These are phyloP conservation scores for Sinohyriopsis cumingii DNA, from an alignment of 2,888 invertebrate genomes.

Conservation along the genomic window DNA sequence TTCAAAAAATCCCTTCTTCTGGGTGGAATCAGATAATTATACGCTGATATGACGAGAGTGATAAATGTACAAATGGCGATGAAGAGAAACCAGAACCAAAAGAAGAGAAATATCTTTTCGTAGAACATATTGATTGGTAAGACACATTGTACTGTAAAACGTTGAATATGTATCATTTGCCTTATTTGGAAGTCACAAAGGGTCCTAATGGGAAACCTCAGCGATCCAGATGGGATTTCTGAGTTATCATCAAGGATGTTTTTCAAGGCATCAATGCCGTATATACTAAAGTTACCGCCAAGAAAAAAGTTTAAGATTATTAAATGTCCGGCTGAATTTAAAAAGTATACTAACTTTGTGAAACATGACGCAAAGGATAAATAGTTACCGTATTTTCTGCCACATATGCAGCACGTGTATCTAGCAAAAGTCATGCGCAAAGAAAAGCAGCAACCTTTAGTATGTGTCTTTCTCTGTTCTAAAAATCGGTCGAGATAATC, in stretches of 20 bases:
- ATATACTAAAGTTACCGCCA: conserved; percentile 20
- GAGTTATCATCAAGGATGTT: too few relatives aligned
- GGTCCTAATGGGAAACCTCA: conserved; percentile 44
- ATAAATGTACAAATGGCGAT: conserved; percentile 17
- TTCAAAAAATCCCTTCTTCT: conserved; percentile 20
- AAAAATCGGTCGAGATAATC: too few relatives aligned
- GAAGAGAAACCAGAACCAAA: conserved; percentile 46
- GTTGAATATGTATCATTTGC: conserved; percentile 36
- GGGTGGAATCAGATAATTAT: conserved; percentile 9
- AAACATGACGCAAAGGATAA: conserved; percentile 11
- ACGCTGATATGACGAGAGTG: conserved; percentile 17
- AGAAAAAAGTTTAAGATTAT: conserved; percentile 26
- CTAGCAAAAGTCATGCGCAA: conserved; percentile 8
- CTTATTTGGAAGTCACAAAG: conserved; percentile 47
- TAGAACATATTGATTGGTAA: conserved; percentile 44
- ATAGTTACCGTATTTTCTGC: conserved; percentile 26
- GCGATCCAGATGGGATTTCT: conserved; percentile 9
- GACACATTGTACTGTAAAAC: conserved; percentile 43
- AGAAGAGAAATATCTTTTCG: conserved; percentile 41
- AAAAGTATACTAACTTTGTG: conserved; percentile 11
- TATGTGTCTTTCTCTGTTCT: too few relatives aligned
- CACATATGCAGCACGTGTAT: conserved; percentile 10
- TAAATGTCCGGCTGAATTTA: conserved; percentile 15
- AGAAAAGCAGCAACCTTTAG: conserved; percentile 11
- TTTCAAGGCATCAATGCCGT: conserved; percentile 21